Evolutionary conservation across 2,113 vertebrate genomes (phyloP).

Genomic region (Megaptera novaeangliae): DNA sequence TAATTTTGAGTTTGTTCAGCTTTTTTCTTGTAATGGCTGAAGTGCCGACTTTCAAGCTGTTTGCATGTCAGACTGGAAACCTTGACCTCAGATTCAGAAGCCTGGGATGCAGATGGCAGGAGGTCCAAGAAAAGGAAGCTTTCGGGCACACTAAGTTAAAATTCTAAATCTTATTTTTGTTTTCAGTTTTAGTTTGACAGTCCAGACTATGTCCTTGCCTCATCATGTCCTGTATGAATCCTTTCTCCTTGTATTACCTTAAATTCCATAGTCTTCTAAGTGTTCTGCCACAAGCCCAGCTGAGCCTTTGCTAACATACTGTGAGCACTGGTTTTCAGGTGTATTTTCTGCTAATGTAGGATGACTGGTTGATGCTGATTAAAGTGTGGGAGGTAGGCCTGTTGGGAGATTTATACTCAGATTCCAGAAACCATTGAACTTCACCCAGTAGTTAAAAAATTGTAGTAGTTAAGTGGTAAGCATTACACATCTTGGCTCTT

Average conservation of each 20-base stretch:
- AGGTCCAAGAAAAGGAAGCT: background rate
- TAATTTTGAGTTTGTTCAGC: background rate
- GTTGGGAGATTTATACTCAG: background rate
- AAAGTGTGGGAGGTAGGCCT: background rate
- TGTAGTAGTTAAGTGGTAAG: background rate
- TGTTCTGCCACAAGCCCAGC: background rate
- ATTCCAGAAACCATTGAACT: background rate
- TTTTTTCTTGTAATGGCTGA: background rate
- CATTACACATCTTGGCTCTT: background rate
- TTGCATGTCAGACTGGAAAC: background rate
- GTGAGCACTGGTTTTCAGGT: background rate
- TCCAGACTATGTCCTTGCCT: background rate
- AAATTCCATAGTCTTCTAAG: background rate
- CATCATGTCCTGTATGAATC: background rate
- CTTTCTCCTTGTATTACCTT: background rate
- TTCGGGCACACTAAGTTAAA: background rate
- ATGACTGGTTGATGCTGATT: background rate
- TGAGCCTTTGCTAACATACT: background rate
- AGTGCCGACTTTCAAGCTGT: background rate
- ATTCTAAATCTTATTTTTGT: slow-evolving; percentile 8
- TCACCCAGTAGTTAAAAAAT: background rate
- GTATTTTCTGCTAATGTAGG: background rate
- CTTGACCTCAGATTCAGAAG: background rate
- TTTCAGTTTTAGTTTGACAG: background rate
- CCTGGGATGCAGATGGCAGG: background rate